Evolutionary conservation across 2,888 invertebrate species (phyloP).

Genomic region (Allygus modestus): DNA sequence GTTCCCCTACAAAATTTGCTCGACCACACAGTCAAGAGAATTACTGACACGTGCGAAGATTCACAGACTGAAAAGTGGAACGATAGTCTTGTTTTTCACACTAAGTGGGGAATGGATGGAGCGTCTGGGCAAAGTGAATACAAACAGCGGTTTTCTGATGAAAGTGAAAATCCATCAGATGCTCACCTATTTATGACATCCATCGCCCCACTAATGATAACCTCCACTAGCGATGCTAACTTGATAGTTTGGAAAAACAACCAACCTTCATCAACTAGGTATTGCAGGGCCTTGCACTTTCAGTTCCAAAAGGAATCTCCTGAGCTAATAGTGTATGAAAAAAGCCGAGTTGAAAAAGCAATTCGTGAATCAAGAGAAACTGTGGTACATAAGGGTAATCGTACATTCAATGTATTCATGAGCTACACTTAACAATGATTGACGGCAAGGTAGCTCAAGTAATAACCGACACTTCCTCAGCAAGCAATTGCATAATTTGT

Average conservation of each 20-base stretch:
- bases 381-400: neutral
- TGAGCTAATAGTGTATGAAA: constrained; percentile 62
- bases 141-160: no score
- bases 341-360: constrained; percentile 50
- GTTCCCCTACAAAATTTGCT: no score
- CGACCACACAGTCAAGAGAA: no score
- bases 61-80: no score
- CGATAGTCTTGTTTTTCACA: neutral
- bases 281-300: constrained; percentile 70
- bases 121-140: no score
- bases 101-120: no score
- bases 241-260: constrained; percentile 71
- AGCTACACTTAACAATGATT: constrained; percentile 60
- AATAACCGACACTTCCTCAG: constrained; percentile 61
- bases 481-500: constrained; percentile 60
- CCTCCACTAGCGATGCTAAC: constrained; percentile 59
- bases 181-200: constrained; percentile 61
- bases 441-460: constrained; percentile 64
- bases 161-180: constrained; percentile 5
- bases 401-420: neutral
- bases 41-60: no score
- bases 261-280: constrained; percentile 69
- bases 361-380: neutral
- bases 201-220: constrained; percentile 70
- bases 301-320: constrained; percentile 70